phyloP scores from a whole-genome alignment of 1,140 invertebrate species.

The Drosophila rufa region DNA sequence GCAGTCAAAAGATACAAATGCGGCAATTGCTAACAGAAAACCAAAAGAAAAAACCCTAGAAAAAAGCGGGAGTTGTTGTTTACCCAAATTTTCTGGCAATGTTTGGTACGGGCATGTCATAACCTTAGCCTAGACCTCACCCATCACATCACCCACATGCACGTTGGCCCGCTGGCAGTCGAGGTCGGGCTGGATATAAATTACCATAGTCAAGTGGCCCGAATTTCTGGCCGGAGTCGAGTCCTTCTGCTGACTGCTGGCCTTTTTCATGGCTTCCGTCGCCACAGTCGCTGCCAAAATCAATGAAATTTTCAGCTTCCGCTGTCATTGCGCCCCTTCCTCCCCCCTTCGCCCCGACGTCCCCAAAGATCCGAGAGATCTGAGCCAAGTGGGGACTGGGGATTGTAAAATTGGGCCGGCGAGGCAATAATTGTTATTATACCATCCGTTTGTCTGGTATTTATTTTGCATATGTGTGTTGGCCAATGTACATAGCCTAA shows the following conservation, averaged over 20 bases:
- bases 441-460: slow-evolving; percentile 77
- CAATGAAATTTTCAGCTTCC: slow-evolving; percentile 77
- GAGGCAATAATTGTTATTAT: slow-evolving; percentile 81
- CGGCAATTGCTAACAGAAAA: slow-evolving; percentile 54
- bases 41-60: neutral
- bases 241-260: slow-evolving; percentile 56
- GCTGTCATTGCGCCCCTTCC: slow-evolving; percentile 53
- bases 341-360: slow-evolving; percentile 1
- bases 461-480: slow-evolving; percentile 79
- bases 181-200: slow-evolving; percentile 72
- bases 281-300: slow-evolving; percentile 67
- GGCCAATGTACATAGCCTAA: slow-evolving; percentile 35
- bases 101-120: slow-evolving; percentile 63
- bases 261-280: slow-evolving; percentile 64
- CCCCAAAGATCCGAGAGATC: neutral
- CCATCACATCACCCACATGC: slow-evolving; percentile 27
- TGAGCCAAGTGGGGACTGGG: slow-evolving; percentile 40
- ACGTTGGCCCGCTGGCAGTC: slow-evolving; percentile 26
- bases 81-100: slow-evolving; percentile 59
- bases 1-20: slow-evolving; percentile 71
- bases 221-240: slow-evolving; percentile 58
- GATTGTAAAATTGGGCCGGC: slow-evolving; percentile 63
- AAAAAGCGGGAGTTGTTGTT: slow-evolving; percentile 25
- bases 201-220: slow-evolving; percentile 68
- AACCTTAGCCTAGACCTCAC: slow-evolving; percentile 78